These are phyloP conservation scores for Antheraea pernyi DNA, from an alignment of 1,140 invertebrate species.

Conservation along the genomic window DNA sequence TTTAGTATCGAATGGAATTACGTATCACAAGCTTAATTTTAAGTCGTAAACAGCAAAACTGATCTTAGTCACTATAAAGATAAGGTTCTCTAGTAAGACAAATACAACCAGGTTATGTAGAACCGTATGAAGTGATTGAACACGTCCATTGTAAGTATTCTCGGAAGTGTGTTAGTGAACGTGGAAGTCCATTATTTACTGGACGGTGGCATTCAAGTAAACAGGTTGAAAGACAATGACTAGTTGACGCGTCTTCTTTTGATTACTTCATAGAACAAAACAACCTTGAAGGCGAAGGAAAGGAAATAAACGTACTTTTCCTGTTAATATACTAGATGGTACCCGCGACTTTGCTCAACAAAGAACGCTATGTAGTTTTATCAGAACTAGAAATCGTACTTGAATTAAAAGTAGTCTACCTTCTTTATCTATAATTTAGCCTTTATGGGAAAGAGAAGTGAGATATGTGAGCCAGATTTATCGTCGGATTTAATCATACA, in stretches of 20 bases:
- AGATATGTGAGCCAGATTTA: no score
- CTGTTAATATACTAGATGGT: no score
- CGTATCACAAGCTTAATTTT: constrained; percentile 1
- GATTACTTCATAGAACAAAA: constrained; percentile 19
- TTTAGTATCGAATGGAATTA: constrained; percentile 17
- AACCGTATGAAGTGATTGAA: constrained; percentile 19
- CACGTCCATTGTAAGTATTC: constrained; percentile 20
- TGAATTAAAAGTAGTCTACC: no score
- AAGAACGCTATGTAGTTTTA: no score
- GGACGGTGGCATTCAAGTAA: constrained; percentile 21
- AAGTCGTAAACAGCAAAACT: constrained; percentile 18
- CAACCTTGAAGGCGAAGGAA: constrained; percentile 6
- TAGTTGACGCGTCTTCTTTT: constrained; percentile 24
- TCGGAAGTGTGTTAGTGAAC: constrained; percentile 19
- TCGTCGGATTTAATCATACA: no score
- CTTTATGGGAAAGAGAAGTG: no score
- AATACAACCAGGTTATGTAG: constrained; percentile 22
- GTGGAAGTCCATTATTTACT: constrained; percentile 30
- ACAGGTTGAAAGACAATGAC: constrained; percentile 30
- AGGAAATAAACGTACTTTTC: no score
- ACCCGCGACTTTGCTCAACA: no score
- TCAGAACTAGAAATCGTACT: no score
- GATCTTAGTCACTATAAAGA: constrained; percentile 12
- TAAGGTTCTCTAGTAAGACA: constrained; percentile 12
- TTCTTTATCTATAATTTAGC: no score